A percentile compares a stretch with the other conserved stretches of the same genome.
phyloP scores from a whole-genome alignment of 2,797 vertebrate genomes.

The Diplodus puntazzo region DNA sequence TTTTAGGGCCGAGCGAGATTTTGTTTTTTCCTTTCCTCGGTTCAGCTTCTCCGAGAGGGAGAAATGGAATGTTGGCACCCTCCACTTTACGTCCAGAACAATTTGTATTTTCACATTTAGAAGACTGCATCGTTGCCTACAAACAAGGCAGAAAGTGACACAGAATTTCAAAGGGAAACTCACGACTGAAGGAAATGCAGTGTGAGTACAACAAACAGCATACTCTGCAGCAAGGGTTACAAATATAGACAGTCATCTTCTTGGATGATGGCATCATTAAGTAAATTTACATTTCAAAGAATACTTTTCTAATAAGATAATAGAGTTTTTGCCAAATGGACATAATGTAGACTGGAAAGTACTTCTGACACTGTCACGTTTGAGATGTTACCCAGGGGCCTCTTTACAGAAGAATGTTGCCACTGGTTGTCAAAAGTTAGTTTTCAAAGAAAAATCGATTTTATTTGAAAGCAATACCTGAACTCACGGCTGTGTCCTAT shows the following conservation, averaged over 20 bases:
- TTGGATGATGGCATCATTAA: neutral
- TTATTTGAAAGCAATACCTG: too few species aligned
- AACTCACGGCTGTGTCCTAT: too few species aligned
- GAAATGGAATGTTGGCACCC: constrained; percentile 12
- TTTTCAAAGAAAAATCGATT: too few species aligned
- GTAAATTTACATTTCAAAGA: neutral
- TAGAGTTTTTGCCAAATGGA: neutral
- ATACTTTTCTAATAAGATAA: neutral
- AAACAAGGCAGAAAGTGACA: constrained; percentile 14
- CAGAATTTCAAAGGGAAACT: constrained; percentile 5
- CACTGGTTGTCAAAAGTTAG: too few species aligned
- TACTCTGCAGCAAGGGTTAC: neutral
- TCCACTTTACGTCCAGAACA: neutral
- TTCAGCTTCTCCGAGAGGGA: neutral
- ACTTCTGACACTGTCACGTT: too few species aligned
- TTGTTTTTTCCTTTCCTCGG: constrained; percentile 12
- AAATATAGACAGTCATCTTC: neutral
- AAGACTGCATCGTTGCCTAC: neutral
- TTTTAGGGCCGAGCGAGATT: constrained; percentile 14
- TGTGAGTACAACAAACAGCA: neutral
- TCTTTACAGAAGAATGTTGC: too few species aligned
- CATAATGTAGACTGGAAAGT: too few species aligned
- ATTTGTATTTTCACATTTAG: neutral
- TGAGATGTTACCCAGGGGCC: too few species aligned
- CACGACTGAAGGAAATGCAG: neutral